Base-by-base conservation (phyloP, 2,113 vertebrate genomes). In the Cygnus buccinator region DNA sequence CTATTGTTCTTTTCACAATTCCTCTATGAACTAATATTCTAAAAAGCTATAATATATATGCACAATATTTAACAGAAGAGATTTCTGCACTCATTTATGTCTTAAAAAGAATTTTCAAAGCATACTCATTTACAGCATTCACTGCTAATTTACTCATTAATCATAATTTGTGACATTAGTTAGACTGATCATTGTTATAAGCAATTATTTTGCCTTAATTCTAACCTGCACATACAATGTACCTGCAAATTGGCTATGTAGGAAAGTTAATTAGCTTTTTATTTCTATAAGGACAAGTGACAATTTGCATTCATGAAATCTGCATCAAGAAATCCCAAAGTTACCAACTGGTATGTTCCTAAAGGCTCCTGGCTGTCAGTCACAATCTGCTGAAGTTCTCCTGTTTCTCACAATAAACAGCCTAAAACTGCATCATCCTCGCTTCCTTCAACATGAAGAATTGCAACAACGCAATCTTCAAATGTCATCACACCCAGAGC, bases 101-200 rank as follows among this genome's bases (percentile, higher is more conserved):
- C 44, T 54, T 84, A 52, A 83, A 87, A 70, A 71, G 13, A 70
- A 58, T 83, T 95, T 96, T 93, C 68, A 96, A 92, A 95, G 85
- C 39, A 88, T 50, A 80, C 13, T 94, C 52, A 80, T 94, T 97
- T 93, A 93, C 10, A 96, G 61, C 77, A 93, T 91, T 96, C 66
- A 89, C 57, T 96, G 83, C 63, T 97, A 94, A 97, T 97, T 97
- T 96, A 95, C 54, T 97, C 93, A 84, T 97, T 91, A 98, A 89
- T 96, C 92, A 86, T 90, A 97, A 97, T 95, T 95, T 97, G 87
- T 95, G 87, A 97, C 76, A 97, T 96, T 57, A 84, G 84, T 95
- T 95, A 89, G 84, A 86, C 79, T 89, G 84, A 94, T 96, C 65
- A 93, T 96, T 96, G 90, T 90, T 95, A 93, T 72, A 97, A 97